Evolutionary conservation across 1,140 invertebrate species (phyloP).

Genomic region (Idris sp.): DNA sequence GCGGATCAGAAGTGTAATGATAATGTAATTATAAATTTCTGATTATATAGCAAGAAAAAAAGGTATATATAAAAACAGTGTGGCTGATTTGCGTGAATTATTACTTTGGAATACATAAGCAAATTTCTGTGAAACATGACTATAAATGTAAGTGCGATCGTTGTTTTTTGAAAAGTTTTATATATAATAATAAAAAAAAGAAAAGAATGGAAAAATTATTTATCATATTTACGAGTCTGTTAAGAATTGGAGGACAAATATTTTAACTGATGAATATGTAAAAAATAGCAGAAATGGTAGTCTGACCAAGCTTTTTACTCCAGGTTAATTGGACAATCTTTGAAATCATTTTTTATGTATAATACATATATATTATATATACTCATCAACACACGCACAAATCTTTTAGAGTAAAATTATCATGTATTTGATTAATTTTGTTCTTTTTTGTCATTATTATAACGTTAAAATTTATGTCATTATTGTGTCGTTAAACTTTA

Average conservation of each 20-base stretch:
- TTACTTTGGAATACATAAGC: slow-evolving; percentile 13
- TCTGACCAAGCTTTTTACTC: slow-evolving; percentile 38
- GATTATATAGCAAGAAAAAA: too few relatives aligned
- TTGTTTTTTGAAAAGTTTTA: slow-evolving; percentile 58
- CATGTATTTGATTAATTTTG: slow-evolving; percentile 21
- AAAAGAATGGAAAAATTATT: slow-evolving; percentile 43
- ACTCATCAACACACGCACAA: slow-evolving; percentile 37
- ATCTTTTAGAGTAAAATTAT: slow-evolving; percentile 11
- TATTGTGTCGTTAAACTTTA: too few relatives aligned
- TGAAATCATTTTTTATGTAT: too few relatives aligned
- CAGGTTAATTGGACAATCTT: slow-evolving; percentile 34
- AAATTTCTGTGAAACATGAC: slow-evolving; percentile 48
- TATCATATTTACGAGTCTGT: slow-evolving; percentile 54
- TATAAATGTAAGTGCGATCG: slow-evolving; percentile 54
- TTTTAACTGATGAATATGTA: slow-evolving; percentile 51
- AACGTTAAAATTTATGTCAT: too few relatives aligned
- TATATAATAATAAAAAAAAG: too few relatives aligned
- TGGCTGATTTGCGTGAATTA: slow-evolving; percentile 28
- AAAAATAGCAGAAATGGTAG: too few relatives aligned
- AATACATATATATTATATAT: too few relatives aligned
- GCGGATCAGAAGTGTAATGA: too few relatives aligned
- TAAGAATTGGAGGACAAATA: slow-evolving; percentile 53
- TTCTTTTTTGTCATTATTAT: too few relatives aligned
- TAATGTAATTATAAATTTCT: too few relatives aligned
- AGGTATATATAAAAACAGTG: slow-evolving; percentile 23